Conservation (phyloP, 2,888 invertebrate genomes). For the Acanthosepion esculentum region DNA sequence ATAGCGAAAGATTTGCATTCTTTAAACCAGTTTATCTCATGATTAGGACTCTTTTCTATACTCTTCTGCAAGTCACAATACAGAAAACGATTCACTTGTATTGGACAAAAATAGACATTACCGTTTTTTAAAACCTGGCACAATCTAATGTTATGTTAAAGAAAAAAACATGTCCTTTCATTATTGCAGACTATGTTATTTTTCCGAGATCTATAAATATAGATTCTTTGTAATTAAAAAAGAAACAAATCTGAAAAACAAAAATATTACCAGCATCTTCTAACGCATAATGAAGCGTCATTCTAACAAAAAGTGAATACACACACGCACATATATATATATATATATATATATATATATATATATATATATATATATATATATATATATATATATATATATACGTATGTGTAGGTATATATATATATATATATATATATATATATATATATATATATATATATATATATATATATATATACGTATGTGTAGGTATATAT, state of each 20-base stretch:
- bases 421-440: too few relatives aligned
- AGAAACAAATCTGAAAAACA: not conserved
- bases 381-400: too few relatives aligned
- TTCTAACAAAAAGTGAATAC: not conserved
- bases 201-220: not conserved
- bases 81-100: not conserved
- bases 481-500: too few relatives aligned
- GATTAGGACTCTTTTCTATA: conserved; percentile 20
- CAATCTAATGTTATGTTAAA: not conserved
- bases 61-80: not conserved
- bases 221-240: not conserved
- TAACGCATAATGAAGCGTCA: too few relatives aligned
- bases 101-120: not conserved
- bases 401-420: too few relatives aligned
- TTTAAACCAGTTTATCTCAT: not conserved
- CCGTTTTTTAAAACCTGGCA: not conserved
- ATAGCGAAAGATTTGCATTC: conserved; percentile 22
- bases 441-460: too few relatives aligned
- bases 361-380: too few relatives aligned
- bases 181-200: not conserved
- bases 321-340: not conserved
- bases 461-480: too few relatives aligned
- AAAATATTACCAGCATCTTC: too few relatives aligned
- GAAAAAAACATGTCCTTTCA: not conserved
- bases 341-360: too few relatives aligned